A percentile compares a stretch with the other conserved stretches of the same genome.
phyloP scores from a whole-genome alignment of 2,888 invertebrate genomes.

The Cheilosia soror region DNA sequence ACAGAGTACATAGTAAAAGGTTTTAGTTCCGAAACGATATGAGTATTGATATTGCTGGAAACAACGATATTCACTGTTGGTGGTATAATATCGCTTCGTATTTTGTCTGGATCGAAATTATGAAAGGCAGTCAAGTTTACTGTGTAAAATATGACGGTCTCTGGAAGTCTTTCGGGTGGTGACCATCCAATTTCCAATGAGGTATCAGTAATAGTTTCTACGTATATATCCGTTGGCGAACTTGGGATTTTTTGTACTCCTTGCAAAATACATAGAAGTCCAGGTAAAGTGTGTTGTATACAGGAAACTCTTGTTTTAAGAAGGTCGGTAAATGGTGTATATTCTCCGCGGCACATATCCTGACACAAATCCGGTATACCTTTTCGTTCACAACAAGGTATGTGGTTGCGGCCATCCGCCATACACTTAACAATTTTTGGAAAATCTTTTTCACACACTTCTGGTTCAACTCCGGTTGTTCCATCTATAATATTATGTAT shows the following conservation, averaged over 20 bases:
- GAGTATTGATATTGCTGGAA: conserved; percentile 6
- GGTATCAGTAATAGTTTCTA: conserved; percentile 89
- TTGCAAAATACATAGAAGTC: conserved; percentile 92
- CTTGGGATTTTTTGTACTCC: conserved; percentile 89
- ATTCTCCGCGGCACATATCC: conserved; percentile 93
- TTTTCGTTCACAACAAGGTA: conserved; percentile 92
- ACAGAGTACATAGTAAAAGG: conserved; percentile 94
- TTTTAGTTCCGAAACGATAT: conserved; percentile 84
- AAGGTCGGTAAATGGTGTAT: conserved; percentile 92
- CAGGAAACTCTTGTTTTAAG: conserved; percentile 94
- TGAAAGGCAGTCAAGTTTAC: conserved; percentile 90
- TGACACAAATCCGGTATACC: conserved; percentile 93
- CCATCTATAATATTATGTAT: conserved; percentile 91
- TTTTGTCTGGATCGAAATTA: conserved; percentile 86
- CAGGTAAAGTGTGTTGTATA: conserved; percentile 92
- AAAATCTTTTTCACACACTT: conserved; percentile 92
- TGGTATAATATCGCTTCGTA: conserved; percentile 62
- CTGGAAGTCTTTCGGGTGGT: conserved; percentile 87
- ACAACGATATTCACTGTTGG: conserved; percentile 84
- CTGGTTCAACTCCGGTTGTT: conserved; percentile 91
- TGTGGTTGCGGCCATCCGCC: conserved; percentile 93
- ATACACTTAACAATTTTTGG: conserved; percentile 91
- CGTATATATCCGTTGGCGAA: conserved; percentile 89
- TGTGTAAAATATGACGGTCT: conserved; percentile 87
- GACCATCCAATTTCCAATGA: conserved; percentile 90